Evolutionary conservation across 2,888 invertebrate genomes (phyloP), one percentile per base, ranked within the genome.

Genomic region (Hemaris fuciformis): DNA sequence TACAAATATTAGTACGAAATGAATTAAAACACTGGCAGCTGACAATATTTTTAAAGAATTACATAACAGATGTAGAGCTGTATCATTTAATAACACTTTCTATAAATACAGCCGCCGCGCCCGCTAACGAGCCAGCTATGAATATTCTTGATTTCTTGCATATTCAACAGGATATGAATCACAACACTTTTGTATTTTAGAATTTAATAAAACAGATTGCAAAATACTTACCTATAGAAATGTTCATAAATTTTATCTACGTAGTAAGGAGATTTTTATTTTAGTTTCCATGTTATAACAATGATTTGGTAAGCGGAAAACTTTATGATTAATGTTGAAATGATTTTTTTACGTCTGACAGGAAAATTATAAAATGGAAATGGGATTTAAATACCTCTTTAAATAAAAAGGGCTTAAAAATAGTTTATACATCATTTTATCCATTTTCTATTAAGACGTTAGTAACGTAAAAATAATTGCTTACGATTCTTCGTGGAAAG

Each of bases 111-210:
- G 72, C 67, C 81, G 77, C 74, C 80, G 81, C 79, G 75, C 73
- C 73, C 76, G 80, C 84, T 89, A 89, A 89, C 89, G 89, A 89
- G 87, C 78, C 75, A 67, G 79, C 81, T 79, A 88, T 88, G 88
- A 88, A 88, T 88, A 88, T 87, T 87, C 84, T 72, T 74, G 62
- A 79, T 75, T 79, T 71, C 77, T 79, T 87, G 88, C 80, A 88
- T 88, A 89, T 89, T 89, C 88, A 89, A 76, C 81, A 83, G 85
- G 80, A 82, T 80, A 87, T 87, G 84, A 88, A 88, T 88, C 86
- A 86, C 87, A 85, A 87, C 80, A 84, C 80, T 83, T 86, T 82
- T 83, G 71, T 77, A 83, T 81, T 86, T 84, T 79, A 84, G 80
- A 81, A 79, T 74, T 82, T 81, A 77, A 79, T 77, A 78, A 81